These are phyloP conservation scores for Amphipoea oculea DNA, from an alignment of 2,888 invertebrate species.

Conservation along the genomic window DNA sequence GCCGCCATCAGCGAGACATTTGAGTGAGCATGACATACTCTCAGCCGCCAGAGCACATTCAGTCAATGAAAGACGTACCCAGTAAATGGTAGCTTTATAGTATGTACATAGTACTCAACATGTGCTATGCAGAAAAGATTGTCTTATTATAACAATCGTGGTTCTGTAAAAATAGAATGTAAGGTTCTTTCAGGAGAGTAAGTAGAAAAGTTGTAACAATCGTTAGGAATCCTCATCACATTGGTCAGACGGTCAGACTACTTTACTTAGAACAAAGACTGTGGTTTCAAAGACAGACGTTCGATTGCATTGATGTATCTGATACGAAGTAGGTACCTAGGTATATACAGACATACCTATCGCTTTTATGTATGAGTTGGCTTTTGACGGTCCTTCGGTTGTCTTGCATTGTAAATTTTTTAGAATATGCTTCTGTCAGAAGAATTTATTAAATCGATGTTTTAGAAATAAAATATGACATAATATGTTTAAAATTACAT, in stretches of 20 bases:
- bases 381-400: not conserved
- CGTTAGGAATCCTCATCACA: constrained; percentile 72
- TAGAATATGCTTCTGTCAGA: not conserved
- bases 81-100: too few species aligned
- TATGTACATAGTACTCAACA: too few species aligned
- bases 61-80: too few species aligned
- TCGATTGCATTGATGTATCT: constrained; percentile 68
- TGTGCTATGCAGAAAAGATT: too few species aligned
- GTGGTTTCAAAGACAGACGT: constrained; percentile 67
- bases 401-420: not conserved
- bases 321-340: constrained; percentile 44
- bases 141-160: constrained; percentile 42
- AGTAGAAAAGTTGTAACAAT: constrained; percentile 51
- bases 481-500: too few species aligned
- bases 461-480: not conserved
- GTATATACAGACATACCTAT: not conserved
- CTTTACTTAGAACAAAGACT: constrained; percentile 71
- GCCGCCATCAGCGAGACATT: too few species aligned
- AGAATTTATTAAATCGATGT: too few species aligned
- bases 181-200: constrained; percentile 18
- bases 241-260: constrained; percentile 68
- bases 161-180: constrained; percentile 35
- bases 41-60: too few species aligned
- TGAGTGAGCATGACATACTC: too few species aligned
- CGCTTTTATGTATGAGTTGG: not conserved